Percentiles rank a stretch among this genome's conserved stretches.
Conservation (phyloP, 2,888 invertebrate genomes). For the Phortica magna region DNA sequence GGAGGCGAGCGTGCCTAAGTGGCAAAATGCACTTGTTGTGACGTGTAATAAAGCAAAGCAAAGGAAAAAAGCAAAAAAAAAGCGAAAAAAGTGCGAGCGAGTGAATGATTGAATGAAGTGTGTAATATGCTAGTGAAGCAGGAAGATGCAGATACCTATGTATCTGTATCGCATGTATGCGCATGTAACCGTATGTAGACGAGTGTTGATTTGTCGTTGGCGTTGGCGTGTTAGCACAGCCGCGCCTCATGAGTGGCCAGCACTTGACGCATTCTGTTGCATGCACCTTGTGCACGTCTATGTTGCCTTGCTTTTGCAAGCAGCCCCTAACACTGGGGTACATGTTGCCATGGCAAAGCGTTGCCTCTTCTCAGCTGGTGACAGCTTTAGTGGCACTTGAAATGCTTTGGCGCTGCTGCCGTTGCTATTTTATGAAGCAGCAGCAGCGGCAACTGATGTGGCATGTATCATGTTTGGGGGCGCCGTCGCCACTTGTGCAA, state of each 20-base stretch:
- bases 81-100: not conserved
- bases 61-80: too few relatives aligned
- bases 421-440: constrained; percentile 71
- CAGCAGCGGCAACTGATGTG: constrained; percentile 31
- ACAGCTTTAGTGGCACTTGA: constrained; percentile 47
- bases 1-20: constrained; percentile 44
- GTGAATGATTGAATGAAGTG: constrained; percentile 20
- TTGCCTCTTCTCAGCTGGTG: constrained; percentile 35
- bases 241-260: not conserved
- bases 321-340: not conserved
- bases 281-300: constrained; percentile 15
- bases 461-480: not conserved
- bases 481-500: not conserved
- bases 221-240: not conserved
- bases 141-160: not conserved
- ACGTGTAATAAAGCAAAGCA: constrained; percentile 6
- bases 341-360: constrained; percentile 12
- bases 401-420: constrained; percentile 37
- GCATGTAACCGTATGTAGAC: not conserved
- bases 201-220: not conserved
- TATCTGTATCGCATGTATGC: not conserved
- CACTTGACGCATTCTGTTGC: constrained; percentile 1
- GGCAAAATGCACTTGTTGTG: constrained; percentile 32
- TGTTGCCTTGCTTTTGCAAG: not conserved
- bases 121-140: not conserved